These are phyloP conservation scores for Crypturellus undulatus DNA, from an alignment of 2,113 vertebrate species.

Conservation along the genomic window DNA sequence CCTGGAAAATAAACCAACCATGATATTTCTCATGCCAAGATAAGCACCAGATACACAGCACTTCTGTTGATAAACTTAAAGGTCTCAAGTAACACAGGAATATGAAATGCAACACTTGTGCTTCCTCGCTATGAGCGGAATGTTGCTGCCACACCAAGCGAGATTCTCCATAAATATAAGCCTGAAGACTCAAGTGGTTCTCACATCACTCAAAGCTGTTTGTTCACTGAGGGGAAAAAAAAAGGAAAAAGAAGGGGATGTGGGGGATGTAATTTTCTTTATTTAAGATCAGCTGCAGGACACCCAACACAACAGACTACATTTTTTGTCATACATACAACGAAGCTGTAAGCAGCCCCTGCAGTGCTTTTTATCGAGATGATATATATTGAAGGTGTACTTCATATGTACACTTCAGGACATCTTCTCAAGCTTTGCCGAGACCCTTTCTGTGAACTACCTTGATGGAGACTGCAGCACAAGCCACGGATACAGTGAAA, in stretches of 20 bases:
- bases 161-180: not conserved
- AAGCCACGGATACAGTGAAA: not conserved
- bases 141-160: not conserved
- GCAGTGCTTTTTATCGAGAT: not conserved
- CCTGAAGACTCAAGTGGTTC: not conserved
- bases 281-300: not conserved
- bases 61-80: not conserved
- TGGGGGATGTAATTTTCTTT: not conserved
- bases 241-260: too few relatives aligned
- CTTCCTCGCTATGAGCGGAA: not conserved
- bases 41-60: not conserved
- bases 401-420: not conserved
- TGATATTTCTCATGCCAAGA: not conserved
- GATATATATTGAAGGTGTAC: not conserved
- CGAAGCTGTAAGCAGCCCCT: fast-evolving
- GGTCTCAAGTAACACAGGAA: not conserved
- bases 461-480: not conserved
- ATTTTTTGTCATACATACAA: not conserved
- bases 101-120: not conserved
- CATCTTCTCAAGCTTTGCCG: not conserved
- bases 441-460: not conserved
- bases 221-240: not conserved
- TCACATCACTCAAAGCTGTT: not conserved
- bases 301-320: not conserved
- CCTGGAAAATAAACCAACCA: not conserved